Conservation (phyloP, 2,113 vertebrate species). For the Hystrix cristata region DNA sequence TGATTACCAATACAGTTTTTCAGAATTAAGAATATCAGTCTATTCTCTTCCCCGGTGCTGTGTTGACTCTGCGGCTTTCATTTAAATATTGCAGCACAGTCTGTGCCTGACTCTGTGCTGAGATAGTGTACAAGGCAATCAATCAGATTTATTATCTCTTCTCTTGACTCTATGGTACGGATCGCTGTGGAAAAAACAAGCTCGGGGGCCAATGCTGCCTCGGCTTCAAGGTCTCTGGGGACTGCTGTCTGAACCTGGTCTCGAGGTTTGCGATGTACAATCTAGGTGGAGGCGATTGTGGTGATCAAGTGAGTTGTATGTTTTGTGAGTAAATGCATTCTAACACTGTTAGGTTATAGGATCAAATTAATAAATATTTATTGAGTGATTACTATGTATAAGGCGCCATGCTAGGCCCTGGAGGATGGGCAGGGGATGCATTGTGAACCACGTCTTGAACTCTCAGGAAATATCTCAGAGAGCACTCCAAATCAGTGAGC, state of each 20-base stretch:
- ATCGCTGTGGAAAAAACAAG: conserved; percentile 75
- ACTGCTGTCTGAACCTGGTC: conserved; percentile 65
- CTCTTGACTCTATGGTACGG: conserved; percentile 78
- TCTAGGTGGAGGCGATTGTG: conserved; percentile 19
- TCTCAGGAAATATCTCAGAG: neutral
- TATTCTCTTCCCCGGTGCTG: conserved; percentile 87
- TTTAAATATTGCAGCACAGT: conserved; percentile 93
- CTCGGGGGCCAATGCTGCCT: conserved; percentile 69
- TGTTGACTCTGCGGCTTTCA: conserved; percentile 91
- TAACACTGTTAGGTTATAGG: conserved; percentile 70
- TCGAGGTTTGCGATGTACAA: conserved; percentile 35
- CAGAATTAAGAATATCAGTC: conserved; percentile 92
- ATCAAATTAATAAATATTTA: conserved; percentile 81
- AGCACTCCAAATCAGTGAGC: neutral
- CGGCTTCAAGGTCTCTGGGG: conserved; percentile 86
- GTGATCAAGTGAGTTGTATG: conserved; percentile 45
- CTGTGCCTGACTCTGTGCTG: conserved; percentile 84
- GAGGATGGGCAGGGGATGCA: neutral
- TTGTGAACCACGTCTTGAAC: neutral
- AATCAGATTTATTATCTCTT: conserved; percentile 91
- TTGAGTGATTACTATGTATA: conserved; percentile 72
- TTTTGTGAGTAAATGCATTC: conserved; percentile 78
- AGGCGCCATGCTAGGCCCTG: neutral
- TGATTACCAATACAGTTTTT: conserved; percentile 98
- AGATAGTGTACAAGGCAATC: conserved; percentile 89